Base-by-base conservation (phyloP, 1,140 invertebrate genomes). In the Thereuonema tuberculata region DNA sequence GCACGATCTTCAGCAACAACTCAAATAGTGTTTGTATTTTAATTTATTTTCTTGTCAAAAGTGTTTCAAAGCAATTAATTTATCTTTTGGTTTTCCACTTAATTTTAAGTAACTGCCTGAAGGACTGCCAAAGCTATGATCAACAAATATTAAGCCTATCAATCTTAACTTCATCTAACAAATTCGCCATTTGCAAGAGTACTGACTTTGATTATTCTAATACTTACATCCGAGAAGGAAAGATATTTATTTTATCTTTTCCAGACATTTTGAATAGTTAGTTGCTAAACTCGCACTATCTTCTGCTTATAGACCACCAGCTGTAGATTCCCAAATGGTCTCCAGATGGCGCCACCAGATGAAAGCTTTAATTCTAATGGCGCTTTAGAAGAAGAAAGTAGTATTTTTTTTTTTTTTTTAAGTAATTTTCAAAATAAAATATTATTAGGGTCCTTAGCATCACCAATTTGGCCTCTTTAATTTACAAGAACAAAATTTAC, bases 151-250 rank as follows among this genome's bases (percentile, higher is more conserved):
- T n/a, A n/a, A n/a, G n/a, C n/a, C n/a, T n/a, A n/a, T n/a, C n/a
- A n/a, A n/a, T n/a, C n/a, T n/a, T n/a, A n/a, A n/a, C n/a, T n/a
- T n/a, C n/a, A n/a, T n/a, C n/a, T n/a, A n/a, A 50, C 48, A 21
- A 50, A 12, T 24, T n/a, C 17, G 3, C 23, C 26, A 49, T 12
- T 29, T 60, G 15, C 24, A 21, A 17, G 17, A 48, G 17, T 61
- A 17, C 14, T 2, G 17, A 1, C 28, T 54, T 31, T 21, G 23
- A 15, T 27, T 1, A 31, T 23, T 25, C 20, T 25, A 50, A 17
- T 12, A 72, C 87, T 87, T 81, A 96, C 93, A 96, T 96, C 80
- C 94, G 83, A 70, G 93, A 98, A 69, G 95, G 95, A 79, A 98
- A 98, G 81, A 98, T 89, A 60, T 91, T 82, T 70, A 98, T 81